Base-by-base conservation (phyloP, 2,888 invertebrate genomes). In the Athalia cordata region DNA sequence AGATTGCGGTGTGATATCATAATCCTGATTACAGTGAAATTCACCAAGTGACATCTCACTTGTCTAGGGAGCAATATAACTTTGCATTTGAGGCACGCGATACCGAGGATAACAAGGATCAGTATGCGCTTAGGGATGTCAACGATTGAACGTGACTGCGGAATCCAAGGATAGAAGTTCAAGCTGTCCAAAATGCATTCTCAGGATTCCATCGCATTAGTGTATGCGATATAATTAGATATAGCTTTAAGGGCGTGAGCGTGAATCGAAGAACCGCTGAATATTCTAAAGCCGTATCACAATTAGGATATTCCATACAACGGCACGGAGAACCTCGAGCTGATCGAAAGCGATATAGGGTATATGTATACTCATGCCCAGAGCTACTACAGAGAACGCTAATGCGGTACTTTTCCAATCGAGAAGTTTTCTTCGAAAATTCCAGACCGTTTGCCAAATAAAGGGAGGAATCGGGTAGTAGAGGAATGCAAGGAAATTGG, bases 361-460 rank as follows among this genome's bases (percentile, higher is more conserved):
- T 29, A 66, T 13, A 49, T 13, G 5, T 66, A 45, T 13, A 47
- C 47, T 66, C 11, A 13, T 66, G 13, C 11, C 7, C 49, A 66
- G 66, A 49, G 49, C 47, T 66, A 66, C 49, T n/a, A 13, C 3
- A 49, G 47, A 66, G 66, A 47, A 49, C 66, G 49, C 66, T 66
- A 66, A 66, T 66, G 66, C 66, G 66, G 66, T 66, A 15, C 66
- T 49, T 66, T 66, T 66, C 66, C 66, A 66, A 66, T 49, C 66
- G 66, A 66, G 66, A 66, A 66, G n/a, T 66, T 66, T 49, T 15
- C 68, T 29, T 52, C 13, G 66, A 52, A 55, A 68, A 68, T 68
- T 68, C 68, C 68, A 68, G 52, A 68, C 29, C 68, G 68, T 68
- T 68, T 55, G 68, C 68, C 68, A 68, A 68, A 29, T 52, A 52